Evolutionary conservation across 2,888 invertebrate genomes (phyloP).

Genomic region (Keiferia lycopersicella): DNA sequence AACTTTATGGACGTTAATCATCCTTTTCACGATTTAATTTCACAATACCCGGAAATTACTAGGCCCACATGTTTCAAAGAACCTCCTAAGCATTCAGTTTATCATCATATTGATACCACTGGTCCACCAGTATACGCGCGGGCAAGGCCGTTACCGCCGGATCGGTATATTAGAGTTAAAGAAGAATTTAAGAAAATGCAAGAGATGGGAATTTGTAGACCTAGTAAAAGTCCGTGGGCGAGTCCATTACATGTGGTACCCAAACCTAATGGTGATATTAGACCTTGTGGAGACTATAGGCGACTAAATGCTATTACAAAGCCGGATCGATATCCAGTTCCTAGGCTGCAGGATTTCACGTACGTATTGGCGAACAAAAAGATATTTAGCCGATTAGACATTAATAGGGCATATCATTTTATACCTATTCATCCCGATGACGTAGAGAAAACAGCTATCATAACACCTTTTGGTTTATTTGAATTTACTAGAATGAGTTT

Average conservation of each 20-base stretch:
- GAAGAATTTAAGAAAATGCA: constrained; percentile 34
- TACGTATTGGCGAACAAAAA: constrained; percentile 34
- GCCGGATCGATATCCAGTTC: constrained; percentile 23
- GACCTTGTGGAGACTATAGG: constrained; percentile 44
- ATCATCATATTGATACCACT: constrained; percentile 14
- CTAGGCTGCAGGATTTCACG: constrained; percentile 15
- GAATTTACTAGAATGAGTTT: constrained; percentile 42
- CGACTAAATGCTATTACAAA: constrained; percentile 17
- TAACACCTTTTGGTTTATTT: constrained; percentile 34
- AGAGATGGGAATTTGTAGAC: constrained; percentile 29
- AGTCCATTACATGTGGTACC: constrained; percentile 18
- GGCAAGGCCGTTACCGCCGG: constrained; percentile 26
- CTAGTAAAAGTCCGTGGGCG: constrained; percentile 28
- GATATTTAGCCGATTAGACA: constrained; percentile 42
- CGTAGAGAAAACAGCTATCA: constrained; percentile 50
- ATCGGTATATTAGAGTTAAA: constrained; percentile 22
- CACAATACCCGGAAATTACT: constrained; percentile 26
- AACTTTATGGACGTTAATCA: constrained; percentile 2
- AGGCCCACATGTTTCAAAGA: constrained; percentile 26
- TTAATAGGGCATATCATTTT: constrained; percentile 29
- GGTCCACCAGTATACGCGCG: constrained; percentile 21
- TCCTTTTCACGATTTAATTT: constrained; percentile 11
- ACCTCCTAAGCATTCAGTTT: constrained; percentile 4
- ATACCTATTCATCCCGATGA: constrained; percentile 46
- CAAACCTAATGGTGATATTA: constrained; percentile 19